Conservation (phyloP, 2,888 invertebrate genomes). For the Oscheius sp. region DNA sequence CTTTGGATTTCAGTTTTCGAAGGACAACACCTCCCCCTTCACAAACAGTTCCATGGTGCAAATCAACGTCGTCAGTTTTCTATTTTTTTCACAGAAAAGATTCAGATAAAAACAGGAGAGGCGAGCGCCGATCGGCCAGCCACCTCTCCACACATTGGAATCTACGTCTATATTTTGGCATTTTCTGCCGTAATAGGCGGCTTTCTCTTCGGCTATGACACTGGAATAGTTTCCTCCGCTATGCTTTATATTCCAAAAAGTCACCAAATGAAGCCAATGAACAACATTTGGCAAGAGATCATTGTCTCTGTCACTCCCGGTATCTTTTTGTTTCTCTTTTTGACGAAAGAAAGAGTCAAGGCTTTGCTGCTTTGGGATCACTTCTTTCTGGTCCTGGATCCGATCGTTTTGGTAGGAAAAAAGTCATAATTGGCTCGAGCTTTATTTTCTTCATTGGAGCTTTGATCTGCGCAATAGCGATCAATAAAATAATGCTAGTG, state of each 20-base stretch:
- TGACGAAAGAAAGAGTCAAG: too few relatives aligned
- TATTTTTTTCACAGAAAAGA: background rate
- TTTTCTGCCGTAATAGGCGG: conserved; percentile 36
- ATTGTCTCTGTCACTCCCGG: conserved; percentile 56
- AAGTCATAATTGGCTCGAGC: conserved; percentile 72
- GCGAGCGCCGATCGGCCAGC: conserved; percentile 3
- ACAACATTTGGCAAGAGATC: conserved; percentile 55
- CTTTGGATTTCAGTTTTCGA: too few relatives aligned
- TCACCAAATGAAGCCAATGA: conserved; percentile 45
- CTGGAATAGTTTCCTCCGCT: conserved; percentile 74
- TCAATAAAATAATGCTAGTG: conserved; percentile 40
- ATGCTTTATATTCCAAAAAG: conserved; percentile 47
- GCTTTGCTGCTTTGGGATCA: conserved; percentile 47
- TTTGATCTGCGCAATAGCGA: conserved; percentile 62
- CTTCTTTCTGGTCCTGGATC: conserved; percentile 71
- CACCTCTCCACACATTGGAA: conserved; percentile 18
- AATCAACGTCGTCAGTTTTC: conserved; percentile 31
- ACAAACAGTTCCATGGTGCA: conserved; percentile 32
- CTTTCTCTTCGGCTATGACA: conserved; percentile 72
- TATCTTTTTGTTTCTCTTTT: too few relatives aligned
- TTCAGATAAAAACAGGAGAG: conserved; percentile 1
- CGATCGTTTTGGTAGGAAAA: conserved; percentile 74
- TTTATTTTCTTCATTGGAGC: conserved; percentile 74
- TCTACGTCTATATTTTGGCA: conserved; percentile 31
- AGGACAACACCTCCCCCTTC: too few relatives aligned